Conservation (phyloP, 2,113 vertebrate species). For the Sterna hirundo region DNA sequence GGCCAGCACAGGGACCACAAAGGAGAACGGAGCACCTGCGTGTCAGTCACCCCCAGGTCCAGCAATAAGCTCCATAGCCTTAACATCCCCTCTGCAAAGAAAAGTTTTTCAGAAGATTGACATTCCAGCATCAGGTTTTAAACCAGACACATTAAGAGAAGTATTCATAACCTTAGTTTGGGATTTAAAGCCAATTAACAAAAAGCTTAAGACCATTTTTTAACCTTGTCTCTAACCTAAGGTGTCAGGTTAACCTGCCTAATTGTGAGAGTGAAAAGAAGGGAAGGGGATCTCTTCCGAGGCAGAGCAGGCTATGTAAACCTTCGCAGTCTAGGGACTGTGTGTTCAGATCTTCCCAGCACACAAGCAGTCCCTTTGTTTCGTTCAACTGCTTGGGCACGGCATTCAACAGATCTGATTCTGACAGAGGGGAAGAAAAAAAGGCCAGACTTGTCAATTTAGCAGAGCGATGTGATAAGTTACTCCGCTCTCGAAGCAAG, state of each 20-base stretch:
- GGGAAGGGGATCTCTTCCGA: not conserved
- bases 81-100: not conserved
- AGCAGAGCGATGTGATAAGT: not conserved
- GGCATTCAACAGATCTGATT: rapidly evolving
- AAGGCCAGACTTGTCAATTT: not conserved
- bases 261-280: not conserved
- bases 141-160: not conserved
- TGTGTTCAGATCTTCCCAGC: not conserved
- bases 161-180: not conserved
- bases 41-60: not conserved
- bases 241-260: not conserved
- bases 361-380: not conserved
- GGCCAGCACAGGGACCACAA: not conserved
- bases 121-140: not conserved
- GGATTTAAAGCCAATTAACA: not conserved
- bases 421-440: not conserved
- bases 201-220: not conserved
- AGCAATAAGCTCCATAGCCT: not conserved
- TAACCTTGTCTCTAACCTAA: not conserved
- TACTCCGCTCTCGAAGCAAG: not conserved
- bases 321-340: not conserved
- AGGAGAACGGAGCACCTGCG: not conserved
- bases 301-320: not conserved
- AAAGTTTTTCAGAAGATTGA: not conserved
- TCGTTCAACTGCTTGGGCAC: not conserved